A percentile compares a stretch with the other conserved stretches of the same genome.
Conservation (phyloP, 2,888 invertebrate genomes). For the Amblyjoppa proteus region DNA sequence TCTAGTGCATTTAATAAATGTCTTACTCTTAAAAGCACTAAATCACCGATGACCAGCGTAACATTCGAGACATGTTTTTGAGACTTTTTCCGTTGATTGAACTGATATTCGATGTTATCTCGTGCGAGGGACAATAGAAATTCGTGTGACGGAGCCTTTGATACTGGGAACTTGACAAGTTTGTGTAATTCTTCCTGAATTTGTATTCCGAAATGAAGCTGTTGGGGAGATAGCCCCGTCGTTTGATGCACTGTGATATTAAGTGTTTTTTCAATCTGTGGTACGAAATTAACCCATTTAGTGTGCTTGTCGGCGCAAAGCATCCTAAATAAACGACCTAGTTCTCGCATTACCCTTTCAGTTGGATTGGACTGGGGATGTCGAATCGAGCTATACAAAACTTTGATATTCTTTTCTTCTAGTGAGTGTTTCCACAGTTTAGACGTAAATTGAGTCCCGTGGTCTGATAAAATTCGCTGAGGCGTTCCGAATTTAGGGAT, state of each 20-base stretch:
- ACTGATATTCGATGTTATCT: conserved; percentile 8
- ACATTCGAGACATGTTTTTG: not conserved
- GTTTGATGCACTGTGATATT: conserved; percentile 33
- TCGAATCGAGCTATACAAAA: conserved; percentile 25
- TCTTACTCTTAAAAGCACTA: conserved; percentile 18
- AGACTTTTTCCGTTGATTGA: not conserved
- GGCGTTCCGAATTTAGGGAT: conserved; percentile 34
- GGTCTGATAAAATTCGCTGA: conserved; percentile 15
- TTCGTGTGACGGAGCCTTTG: not conserved
- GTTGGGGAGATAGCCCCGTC: not conserved
- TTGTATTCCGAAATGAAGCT: conserved; percentile 20
- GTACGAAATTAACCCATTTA: conserved; percentile 1
- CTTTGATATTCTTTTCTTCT: conserved; percentile 1
- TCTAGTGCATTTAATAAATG: conserved; percentile 23
- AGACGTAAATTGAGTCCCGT: conserved; percentile 38
- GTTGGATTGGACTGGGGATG: conserved; percentile 42
- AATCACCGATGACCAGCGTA: not conserved
- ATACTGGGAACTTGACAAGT: not conserved
- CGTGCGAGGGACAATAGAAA: not conserved
- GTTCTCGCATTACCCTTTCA: conserved; percentile 31
- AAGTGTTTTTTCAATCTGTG: conserved; percentile 19
- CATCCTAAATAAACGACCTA: conserved; percentile 19
- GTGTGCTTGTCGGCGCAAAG: conserved; percentile 18
- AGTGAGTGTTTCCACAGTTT: not conserved
- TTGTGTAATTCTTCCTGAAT: conserved; percentile 13